Conservation (phyloP, 2,888 invertebrate genomes). For the Leptinotarsa peninsularis region DNA sequence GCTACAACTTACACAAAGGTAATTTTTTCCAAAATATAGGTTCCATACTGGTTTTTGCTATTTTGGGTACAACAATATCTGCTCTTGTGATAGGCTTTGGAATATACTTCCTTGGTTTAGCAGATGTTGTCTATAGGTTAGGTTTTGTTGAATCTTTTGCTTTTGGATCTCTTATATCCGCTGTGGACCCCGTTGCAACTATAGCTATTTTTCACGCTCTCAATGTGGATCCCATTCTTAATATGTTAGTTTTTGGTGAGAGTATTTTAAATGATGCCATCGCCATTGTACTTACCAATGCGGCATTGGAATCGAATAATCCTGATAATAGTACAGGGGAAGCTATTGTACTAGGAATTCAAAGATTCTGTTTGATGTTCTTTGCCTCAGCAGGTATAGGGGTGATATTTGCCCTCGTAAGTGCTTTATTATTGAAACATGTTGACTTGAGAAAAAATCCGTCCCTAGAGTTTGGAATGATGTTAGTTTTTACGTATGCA, state of each 20-base stretch:
- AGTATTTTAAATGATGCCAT: slow-evolving; percentile 98
- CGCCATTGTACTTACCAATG: slow-evolving; percentile 96
- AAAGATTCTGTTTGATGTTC: slow-evolving; percentile 95
- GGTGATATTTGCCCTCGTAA: slow-evolving; percentile 92
- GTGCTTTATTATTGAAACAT: slow-evolving; percentile 93
- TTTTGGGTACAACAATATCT: slow-evolving; percentile 96
- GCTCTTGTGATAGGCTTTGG: slow-evolving; percentile 97
- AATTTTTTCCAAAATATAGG: slow-evolving; percentile 97
- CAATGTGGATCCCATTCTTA: slow-evolving; percentile 95
- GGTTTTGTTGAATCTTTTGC: slow-evolving; percentile 98
- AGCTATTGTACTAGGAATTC: slow-evolving; percentile 88
- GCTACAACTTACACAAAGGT: slow-evolving; percentile 98
- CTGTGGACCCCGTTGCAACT: slow-evolving; percentile 99
- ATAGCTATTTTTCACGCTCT: slow-evolving; percentile 98
- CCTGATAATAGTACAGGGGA: slow-evolving; percentile 80
- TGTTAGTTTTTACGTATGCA: slow-evolving; percentile 98
- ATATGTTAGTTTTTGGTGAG: slow-evolving; percentile 99
- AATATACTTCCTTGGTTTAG: slow-evolving; percentile 92
- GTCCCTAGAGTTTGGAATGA: slow-evolving; percentile 97
- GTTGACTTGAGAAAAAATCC: slow-evolving; percentile 97
- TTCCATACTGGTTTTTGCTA: slow-evolving; percentile 98
- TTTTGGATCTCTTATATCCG: slow-evolving; percentile 97
- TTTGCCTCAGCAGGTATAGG: slow-evolving; percentile 98
- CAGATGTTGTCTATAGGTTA: slow-evolving; percentile 89
- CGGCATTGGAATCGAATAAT: slow-evolving; percentile 79